A percentile compares a stretch with the other conserved stretches of the same genome.
Evolutionary conservation across 2,113 vertebrate genomes (phyloP).

Genomic region (Cyprinodon variegatus): DNA sequence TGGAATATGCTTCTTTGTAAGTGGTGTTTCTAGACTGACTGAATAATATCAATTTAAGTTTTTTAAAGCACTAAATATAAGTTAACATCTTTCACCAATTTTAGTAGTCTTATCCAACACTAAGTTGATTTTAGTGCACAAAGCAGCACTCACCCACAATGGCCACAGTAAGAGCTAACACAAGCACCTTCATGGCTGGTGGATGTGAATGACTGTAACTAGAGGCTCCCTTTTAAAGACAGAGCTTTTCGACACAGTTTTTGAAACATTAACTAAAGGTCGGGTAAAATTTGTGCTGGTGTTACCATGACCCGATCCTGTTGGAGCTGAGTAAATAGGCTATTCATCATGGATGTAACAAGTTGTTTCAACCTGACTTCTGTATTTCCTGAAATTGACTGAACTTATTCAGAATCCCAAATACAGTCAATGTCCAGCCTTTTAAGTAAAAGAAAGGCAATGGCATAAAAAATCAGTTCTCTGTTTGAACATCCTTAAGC

Average conservation of each 20-base stretch:
- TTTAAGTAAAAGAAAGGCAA: neutral
- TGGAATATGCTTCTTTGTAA: neutral
- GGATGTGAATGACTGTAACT: slow-evolving; percentile 19
- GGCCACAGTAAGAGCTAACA: slow-evolving; percentile 67
- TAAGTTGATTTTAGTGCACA: neutral
- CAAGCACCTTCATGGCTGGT: slow-evolving; percentile 68
- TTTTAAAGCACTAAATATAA: neutral
- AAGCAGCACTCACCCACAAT: slow-evolving; percentile 61
- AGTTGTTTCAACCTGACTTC: slow-evolving; percentile 43
- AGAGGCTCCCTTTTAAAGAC: slow-evolving; percentile 50
- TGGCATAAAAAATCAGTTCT: neutral
- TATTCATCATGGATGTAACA: slow-evolving; percentile 18
- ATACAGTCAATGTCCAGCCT: neutral
- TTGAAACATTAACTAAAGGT: slow-evolving; percentile 58
- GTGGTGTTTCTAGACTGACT: neutral
- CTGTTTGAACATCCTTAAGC: neutral
- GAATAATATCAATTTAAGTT: too few relatives aligned
- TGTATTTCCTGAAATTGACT: neutral
- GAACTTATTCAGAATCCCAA: neutral
- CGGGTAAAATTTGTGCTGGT: slow-evolving; percentile 11
- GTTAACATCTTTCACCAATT: too few relatives aligned
- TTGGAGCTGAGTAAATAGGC: slow-evolving; percentile 27
- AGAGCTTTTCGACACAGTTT: neutral
- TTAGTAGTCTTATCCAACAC: neutral
- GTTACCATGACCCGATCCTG: slow-evolving; percentile 42